Evolutionary conservation across 2,888 invertebrate species (phyloP).

Genomic region (Diadegma fenestrale): DNA sequence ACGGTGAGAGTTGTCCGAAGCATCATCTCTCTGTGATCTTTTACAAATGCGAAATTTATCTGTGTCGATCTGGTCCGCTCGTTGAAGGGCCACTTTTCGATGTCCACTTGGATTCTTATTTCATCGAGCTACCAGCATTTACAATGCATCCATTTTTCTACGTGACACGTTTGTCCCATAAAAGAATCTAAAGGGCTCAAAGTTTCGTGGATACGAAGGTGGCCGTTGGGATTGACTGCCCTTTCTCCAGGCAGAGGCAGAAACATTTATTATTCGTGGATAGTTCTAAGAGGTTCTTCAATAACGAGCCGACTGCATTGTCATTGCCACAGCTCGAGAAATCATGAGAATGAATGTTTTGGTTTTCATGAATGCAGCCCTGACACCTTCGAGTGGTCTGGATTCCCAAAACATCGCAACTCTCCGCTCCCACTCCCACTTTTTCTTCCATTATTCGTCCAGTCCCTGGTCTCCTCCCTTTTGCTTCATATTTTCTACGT

Average conservation of each 20-base stretch:
- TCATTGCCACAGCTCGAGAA: conserved; percentile 57
- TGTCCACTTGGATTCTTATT: conserved; percentile 31
- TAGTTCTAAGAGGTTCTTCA: conserved; percentile 48
- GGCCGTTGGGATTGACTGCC: neutral
- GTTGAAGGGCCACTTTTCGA: conserved; percentile 46
- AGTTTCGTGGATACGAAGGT: neutral
- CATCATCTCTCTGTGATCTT: conserved; percentile 66
- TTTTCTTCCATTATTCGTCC: conserved; percentile 19
- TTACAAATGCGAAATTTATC: conserved; percentile 80
- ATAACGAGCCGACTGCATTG: conserved; percentile 67
- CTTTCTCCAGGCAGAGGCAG: neutral
- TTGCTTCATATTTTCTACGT: neutral
- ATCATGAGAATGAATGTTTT: conserved; percentile 77
- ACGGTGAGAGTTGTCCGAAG: conserved; percentile 43
- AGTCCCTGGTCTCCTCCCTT: neutral
- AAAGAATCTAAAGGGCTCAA: neutral
- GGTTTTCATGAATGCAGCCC: conserved; percentile 76
- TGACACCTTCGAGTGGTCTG: conserved; percentile 73
- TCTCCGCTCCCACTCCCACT: conserved; percentile 41
- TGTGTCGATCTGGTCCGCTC: conserved; percentile 74
- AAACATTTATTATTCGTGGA: conserved; percentile 29
- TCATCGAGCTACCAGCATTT: conserved; percentile 37
- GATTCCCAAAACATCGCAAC: conserved; percentile 48
- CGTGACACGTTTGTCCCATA: neutral
- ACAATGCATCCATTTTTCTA: conserved; percentile 3